Evolutionary conservation across 2,113 vertebrate genomes (phyloP), one percentile per base, ranked within the genome.

Genomic region (Phrynocephalus versicolor): DNA sequence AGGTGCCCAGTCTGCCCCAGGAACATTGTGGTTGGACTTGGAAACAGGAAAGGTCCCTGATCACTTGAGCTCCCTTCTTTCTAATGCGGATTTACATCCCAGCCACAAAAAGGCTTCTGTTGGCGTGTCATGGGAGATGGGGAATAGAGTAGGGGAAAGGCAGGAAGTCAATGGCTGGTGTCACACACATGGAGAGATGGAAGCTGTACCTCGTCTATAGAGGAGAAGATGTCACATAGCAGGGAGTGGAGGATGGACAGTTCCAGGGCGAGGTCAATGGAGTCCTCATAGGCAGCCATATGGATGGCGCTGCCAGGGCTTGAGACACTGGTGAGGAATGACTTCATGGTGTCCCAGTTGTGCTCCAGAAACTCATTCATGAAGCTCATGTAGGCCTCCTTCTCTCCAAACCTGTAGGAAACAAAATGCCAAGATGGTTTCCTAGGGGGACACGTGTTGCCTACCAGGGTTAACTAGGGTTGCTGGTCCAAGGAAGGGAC

Each of bases 331-430:
- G 93, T 93, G 85, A 99, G 95, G 89, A 99, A 98, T 2, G 15
- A 33, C 0, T 92, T 90, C 98, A 99, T 99, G 84, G 95, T 91
- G 27, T 97, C 95, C 94, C 97, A 97, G 87, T 97, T 95, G 62
- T 94, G 95, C 94, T 98, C 93, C 93, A 99, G 87, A 93, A 99
- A 99, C 12, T 96, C 96, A 1, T 99, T 99, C 99, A 99, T 99
- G 86, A 99, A 99, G 77, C 95, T 90, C 99, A 99, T 99, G 94
- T 99, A 99, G 85, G 97, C 97, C 87, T 99, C 99, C 89, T 99
- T 99, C 88, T 99, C 98, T 0, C 98, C 99, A 84, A 99, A 99
- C 85, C 99, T 99, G 93, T 62, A 83, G 18, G 35, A 88, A 60
- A 0, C 39, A 7, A 3, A 0, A 30, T 0, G 27, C 0, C 72